A percentile compares a stretch with the other conserved stretches of the same genome.
Evolutionary conservation across 2,113 vertebrate species (phyloP).

Genomic region (Solenodon paradoxus): DNA sequence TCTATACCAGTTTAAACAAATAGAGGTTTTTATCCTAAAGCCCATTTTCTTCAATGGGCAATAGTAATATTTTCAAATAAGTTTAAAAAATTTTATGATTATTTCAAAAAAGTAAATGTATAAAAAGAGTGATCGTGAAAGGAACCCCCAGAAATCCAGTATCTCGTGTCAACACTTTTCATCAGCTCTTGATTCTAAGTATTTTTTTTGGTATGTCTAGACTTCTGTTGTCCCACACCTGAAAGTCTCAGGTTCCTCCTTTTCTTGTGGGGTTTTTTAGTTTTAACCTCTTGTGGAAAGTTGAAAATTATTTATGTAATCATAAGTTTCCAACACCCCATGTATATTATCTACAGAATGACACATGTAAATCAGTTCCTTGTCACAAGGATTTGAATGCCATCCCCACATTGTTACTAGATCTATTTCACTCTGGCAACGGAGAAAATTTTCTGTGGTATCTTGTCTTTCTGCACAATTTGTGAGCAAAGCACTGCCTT

Average conservation of each 20-base stretch:
- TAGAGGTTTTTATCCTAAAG: neutral
- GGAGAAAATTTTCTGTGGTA: neutral
- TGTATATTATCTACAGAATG: neutral
- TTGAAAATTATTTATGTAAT: neutral
- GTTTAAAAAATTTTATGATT: neutral
- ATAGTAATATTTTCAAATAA: neutral
- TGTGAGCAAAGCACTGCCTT: neutral
- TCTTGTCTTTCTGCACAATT: neutral
- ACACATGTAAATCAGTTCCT: neutral
- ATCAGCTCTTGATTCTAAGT: neutral
- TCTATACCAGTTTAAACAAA: neutral
- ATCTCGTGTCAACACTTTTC: neutral
- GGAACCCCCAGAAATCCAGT: neutral
- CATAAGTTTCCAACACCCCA: neutral
- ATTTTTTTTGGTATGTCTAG: neutral
- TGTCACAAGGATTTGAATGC: neutral
- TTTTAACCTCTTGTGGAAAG: neutral
- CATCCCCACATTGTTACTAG: neutral
- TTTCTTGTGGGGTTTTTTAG: neutral
- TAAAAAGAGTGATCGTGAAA: slow-evolving; percentile 15
- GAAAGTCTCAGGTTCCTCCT: slow-evolving; percentile 11
- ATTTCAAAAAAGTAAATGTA: neutral
- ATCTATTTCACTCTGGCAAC: neutral
- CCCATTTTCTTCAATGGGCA: neutral
- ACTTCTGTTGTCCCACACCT: neutral